A percentile compares a stretch with the other conserved stretches of the same genome.
These are phyloP conservation scores for Phalera bucephala DNA, from an alignment of 2,888 invertebrate species.

Conservation along the genomic window DNA sequence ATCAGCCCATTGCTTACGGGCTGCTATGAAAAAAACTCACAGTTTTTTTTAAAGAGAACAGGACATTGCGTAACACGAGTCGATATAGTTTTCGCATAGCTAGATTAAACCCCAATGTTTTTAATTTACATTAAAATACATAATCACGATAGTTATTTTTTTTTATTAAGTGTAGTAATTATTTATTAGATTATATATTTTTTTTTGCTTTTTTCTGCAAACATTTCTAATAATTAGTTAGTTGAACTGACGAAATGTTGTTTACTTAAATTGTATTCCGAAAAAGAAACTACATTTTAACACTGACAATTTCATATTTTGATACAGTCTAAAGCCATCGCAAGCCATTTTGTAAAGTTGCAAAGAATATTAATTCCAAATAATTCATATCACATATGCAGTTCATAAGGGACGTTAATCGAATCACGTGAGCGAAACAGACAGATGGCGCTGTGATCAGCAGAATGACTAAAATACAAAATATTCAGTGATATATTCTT, in stretches of 20 bases:
- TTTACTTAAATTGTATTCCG: constrained; percentile 25
- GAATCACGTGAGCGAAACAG: constrained; percentile 8
- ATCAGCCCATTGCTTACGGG: constrained; percentile 22
- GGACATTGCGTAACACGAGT: constrained; percentile 62
- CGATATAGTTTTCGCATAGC: constrained; percentile 59
- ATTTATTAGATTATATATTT: constrained; percentile 47
- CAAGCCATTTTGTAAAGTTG: not conserved
- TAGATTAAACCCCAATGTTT: constrained; percentile 59
- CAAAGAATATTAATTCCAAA: too few species aligned
- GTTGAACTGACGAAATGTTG: constrained; percentile 36
- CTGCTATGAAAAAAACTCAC: constrained; percentile 47
- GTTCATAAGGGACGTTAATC: constrained; percentile 4
- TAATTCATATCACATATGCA: too few species aligned
- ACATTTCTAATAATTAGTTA: constrained; percentile 33
- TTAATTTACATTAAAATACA: constrained; percentile 52
- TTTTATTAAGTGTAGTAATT: too few species aligned
- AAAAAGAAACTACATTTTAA: constrained; percentile 62
- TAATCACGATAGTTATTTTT: constrained; percentile 57
- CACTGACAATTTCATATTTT: constrained; percentile 15
- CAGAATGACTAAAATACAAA: too few species aligned
- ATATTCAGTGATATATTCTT: too few species aligned
- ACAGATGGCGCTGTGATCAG: constrained; percentile 7
- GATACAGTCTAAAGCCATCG: constrained; percentile 6
- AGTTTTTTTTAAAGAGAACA: constrained; percentile 62
- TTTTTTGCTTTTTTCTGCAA: constrained; percentile 50